Percentiles rank a stretch among this genome's conserved stretches.
Conservation (phyloP, 2,797 vertebrate genomes). For the Pseudopleuronectes americanus region DNA sequence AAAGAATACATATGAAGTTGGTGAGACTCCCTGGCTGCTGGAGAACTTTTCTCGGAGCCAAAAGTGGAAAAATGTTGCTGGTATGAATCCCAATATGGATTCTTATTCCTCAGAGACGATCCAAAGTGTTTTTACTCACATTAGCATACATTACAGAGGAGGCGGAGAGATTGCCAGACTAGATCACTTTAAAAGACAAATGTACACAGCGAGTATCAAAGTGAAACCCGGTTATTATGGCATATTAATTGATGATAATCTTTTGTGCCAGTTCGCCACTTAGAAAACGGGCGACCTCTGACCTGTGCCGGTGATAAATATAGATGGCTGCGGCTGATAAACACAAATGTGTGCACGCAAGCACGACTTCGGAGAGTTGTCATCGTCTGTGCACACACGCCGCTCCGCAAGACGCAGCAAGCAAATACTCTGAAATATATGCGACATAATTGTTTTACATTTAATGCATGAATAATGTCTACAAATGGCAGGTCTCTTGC, state of each 20-base stretch:
- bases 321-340: constrained; percentile 41
- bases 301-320: constrained; percentile 63
- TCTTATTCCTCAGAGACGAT: constrained; percentile 77
- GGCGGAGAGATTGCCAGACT: constrained; percentile 65
- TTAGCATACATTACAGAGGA: constrained; percentile 81
- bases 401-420: constrained; percentile 25
- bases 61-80: constrained; percentile 48
- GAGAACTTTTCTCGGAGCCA: constrained; percentile 45
- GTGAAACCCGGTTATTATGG: constrained; percentile 73
- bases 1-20: constrained; percentile 30
- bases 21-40: constrained; percentile 49
- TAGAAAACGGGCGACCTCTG: constrained; percentile 57
- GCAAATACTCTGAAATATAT: constrained; percentile 68
- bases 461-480: constrained; percentile 81
- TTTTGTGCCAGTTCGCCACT: constrained; percentile 69
- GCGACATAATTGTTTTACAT: constrained; percentile 75
- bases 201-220: constrained; percentile 68
- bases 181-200: constrained; percentile 79
- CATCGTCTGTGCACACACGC: constrained; percentile 39
- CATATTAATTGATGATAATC: constrained; percentile 80
- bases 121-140: constrained; percentile 76
- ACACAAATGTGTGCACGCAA: constrained; percentile 23
- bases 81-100: constrained; percentile 63
- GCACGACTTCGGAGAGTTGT: constrained; percentile 44
- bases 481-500: constrained; percentile 78